phyloP scores from a whole-genome alignment of 2,797 vertebrate genomes.

The Prionace glauca region DNA sequence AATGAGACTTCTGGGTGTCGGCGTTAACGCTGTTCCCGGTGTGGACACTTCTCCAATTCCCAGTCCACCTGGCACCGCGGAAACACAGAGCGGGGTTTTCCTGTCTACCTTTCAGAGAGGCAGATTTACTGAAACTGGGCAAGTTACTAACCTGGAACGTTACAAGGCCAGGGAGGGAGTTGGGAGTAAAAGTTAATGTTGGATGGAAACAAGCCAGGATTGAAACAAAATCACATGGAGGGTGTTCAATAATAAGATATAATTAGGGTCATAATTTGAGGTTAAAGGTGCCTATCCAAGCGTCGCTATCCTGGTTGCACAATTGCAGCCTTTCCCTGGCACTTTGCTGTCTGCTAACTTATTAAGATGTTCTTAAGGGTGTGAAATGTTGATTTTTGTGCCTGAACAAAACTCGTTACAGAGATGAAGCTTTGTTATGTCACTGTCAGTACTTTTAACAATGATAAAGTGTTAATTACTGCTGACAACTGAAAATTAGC shows the following conservation, averaged over 20 bases:
- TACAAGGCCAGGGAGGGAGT: neutral
- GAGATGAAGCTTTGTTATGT: neutral
- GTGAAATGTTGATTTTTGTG: neutral
- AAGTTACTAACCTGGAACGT: neutral
- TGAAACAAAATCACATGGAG: neutral
- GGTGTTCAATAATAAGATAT: neutral
- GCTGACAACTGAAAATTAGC: neutral
- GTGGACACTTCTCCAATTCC: neutral
- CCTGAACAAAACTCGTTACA: neutral
- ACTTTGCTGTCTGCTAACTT: neutral
- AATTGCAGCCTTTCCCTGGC: neutral
- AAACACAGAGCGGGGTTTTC: no score
- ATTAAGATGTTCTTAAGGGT: neutral
- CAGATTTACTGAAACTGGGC: neutral
- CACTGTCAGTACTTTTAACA: neutral
- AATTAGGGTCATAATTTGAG: neutral
- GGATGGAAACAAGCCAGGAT: neutral
- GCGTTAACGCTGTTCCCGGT: neutral
- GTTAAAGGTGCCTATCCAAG: neutral
- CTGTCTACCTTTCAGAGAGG: neutral
- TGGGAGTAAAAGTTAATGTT: neutral
- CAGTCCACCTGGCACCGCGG: neutral
- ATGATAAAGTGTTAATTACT: neutral
- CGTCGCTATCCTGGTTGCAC: neutral
- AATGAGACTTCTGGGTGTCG: neutral